A percentile compares a stretch with the other conserved stretches of the same genome.
These are phyloP conservation scores for Chionodraco myersi DNA, from an alignment of 2,113 vertebrate species.

Conservation along the genomic window DNA sequence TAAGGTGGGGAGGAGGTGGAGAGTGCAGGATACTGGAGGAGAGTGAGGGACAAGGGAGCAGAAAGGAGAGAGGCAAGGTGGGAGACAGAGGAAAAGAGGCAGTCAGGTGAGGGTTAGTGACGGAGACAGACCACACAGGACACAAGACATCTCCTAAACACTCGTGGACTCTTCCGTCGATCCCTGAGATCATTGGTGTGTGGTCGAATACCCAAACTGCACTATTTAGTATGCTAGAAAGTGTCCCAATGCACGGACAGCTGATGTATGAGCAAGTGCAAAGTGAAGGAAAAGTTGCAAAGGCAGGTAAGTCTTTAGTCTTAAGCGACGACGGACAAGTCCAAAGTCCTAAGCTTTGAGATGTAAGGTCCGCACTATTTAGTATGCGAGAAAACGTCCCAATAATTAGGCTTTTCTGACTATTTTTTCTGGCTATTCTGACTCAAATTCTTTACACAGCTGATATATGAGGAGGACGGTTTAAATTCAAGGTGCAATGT, in stretches of 20 bases:
- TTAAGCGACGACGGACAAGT: too few species aligned
- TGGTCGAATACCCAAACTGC: too few species aligned
- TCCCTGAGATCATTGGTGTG: too few species aligned
- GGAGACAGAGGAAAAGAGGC: slow-evolving; percentile 72
- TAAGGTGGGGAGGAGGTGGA: slow-evolving; percentile 72
- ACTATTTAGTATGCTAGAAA: background rate
- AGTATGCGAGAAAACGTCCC: background rate
- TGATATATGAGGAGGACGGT: too few species aligned
- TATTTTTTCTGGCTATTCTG: background rate
- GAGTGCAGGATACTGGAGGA: slow-evolving; percentile 75
- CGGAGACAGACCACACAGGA: slow-evolving; percentile 67
- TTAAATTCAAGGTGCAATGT: background rate
- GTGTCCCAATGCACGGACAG: too few species aligned
- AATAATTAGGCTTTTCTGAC: too few species aligned
- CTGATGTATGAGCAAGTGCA: background rate
- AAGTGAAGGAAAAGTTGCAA: background rate
- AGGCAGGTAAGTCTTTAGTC: too few species aligned
- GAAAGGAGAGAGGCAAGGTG: slow-evolving; percentile 66
- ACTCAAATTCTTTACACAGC: background rate
- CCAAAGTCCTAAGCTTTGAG: too few species aligned
- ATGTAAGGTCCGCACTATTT: too few species aligned
- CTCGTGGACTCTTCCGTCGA: background rate
- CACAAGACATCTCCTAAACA: slow-evolving; percentile 27
- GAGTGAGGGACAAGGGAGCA: slow-evolving; percentile 66
- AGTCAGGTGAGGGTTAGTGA: slow-evolving; percentile 76